These are phyloP conservation scores for Lasioglossum figueresi DNA, from an alignment of 2,888 invertebrate species.

Conservation along the genomic window DNA sequence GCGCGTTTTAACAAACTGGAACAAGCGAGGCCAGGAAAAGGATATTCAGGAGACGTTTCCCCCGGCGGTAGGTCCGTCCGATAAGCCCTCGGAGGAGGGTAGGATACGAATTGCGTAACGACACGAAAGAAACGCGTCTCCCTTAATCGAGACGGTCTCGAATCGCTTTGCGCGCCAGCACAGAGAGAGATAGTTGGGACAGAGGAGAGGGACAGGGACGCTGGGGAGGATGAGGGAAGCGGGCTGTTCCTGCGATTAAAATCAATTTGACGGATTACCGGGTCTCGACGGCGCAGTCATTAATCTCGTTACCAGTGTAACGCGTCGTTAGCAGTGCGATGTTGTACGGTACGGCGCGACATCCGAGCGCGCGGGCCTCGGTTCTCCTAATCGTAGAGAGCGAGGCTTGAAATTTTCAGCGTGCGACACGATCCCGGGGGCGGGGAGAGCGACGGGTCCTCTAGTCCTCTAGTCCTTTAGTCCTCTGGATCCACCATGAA, in stretches of 20 bases:
- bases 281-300: conserved; percentile 33
- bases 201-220: background rate
- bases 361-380: background rate
- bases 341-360: conserved; percentile 14
- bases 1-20: background rate
- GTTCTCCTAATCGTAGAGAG: conserved; percentile 1
- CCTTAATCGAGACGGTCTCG: conserved; percentile 27
- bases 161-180: conserved; percentile 5
- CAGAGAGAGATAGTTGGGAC: background rate
- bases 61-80: background rate
- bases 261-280: conserved; percentile 54
- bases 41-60: background rate
- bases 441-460: background rate
- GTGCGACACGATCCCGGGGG: background rate
- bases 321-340: conserved; percentile 19
- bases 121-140: conserved; percentile 49
- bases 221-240: background rate
- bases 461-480: background rate
- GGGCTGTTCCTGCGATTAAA: conserved; percentile 47
- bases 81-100: conserved; percentile 13
- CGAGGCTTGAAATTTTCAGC: conserved; percentile 9
- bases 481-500: background rate
- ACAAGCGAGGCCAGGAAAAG: background rate
- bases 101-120: conserved; percentile 57
- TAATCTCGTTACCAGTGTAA: conserved; percentile 43